Evolutionary conservation across 1,140 invertebrate genomes (phyloP).

Genomic region (Brachionus calyciflorus): DNA sequence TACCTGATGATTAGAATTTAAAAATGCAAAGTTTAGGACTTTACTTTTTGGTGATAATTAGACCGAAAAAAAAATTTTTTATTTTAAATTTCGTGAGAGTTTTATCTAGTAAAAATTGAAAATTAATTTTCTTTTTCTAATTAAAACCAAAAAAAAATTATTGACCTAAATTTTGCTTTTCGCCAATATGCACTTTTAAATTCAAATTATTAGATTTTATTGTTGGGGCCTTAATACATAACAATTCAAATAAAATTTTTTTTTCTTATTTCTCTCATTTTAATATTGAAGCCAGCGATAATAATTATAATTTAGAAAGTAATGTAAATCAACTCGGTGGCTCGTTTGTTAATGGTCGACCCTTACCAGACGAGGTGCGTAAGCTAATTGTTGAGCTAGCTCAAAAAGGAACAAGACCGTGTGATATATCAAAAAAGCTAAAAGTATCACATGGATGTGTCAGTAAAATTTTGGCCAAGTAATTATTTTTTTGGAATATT

Average conservation of each 20-base stretch:
- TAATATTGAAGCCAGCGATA: conserved; percentile 19
- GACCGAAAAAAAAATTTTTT: conserved; percentile 12
- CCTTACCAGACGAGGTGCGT: conserved; percentile 87
- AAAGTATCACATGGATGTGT: conserved; percentile 92
- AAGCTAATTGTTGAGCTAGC: conserved; percentile 92
- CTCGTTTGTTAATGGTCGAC: conserved; percentile 92
- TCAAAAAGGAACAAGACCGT: conserved; percentile 84
- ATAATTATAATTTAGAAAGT: conserved; percentile 60
- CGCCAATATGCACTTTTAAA: no score
- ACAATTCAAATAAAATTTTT: not conserved
- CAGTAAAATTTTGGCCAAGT: conserved; percentile 79
- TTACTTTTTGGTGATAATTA: not conserved
- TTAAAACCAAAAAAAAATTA: no score
- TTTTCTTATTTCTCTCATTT: not conserved
- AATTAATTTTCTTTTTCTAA: no score
- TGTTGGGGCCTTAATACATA: not conserved
- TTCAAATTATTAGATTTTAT: no score
- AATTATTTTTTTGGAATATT: conserved; percentile 18
- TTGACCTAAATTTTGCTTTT: no score
- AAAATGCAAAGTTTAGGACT: not conserved
- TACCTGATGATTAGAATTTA: no score
- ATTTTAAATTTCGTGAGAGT: no score
- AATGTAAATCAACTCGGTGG: conserved; percentile 97
- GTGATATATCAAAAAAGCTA: conserved; percentile 87
- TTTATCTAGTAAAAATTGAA: no score